Evolutionary conservation across 2,113 vertebrate genomes (phyloP).

Genomic region (Ciconia maguari): DNA sequence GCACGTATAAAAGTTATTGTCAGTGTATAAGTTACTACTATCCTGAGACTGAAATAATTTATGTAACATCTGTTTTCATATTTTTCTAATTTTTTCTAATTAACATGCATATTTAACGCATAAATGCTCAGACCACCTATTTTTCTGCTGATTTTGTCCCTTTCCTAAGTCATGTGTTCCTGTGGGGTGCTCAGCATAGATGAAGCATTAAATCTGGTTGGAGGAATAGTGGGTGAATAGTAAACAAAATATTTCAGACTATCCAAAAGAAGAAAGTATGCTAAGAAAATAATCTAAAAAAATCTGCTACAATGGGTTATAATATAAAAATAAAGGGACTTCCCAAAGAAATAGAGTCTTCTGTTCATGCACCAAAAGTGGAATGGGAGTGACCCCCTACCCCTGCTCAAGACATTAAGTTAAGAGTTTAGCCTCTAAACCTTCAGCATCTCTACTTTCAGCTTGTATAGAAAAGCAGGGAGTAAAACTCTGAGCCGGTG

Average conservation of each 20-base stretch:
- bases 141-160: conserved; percentile 68
- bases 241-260: conserved; percentile 24
- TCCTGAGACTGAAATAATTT: conserved; percentile 80
- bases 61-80: conserved; percentile 84
- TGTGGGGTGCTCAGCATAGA: conserved; percentile 36
- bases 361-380: not conserved
- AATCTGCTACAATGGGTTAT: not conserved
- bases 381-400: not conserved
- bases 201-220: conserved; percentile 43
- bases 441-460: not conserved
- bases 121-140: conserved; percentile 74
- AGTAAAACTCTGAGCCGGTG: not conserved
- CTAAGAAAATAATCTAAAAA: not conserved
- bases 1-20: conserved; percentile 78
- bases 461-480: not conserved
- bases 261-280: not conserved
- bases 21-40: conserved; percentile 75
- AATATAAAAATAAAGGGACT: not conserved
- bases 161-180: conserved; percentile 51
- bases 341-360: not conserved
- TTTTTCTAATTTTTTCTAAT: conserved; percentile 80
- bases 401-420: not conserved
- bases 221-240: not conserved
- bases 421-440: not conserved
- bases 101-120: conserved; percentile 79